Base-by-base conservation (phyloP, 1,140 invertebrate species). In the Protaetia brevitarsis region DNA sequence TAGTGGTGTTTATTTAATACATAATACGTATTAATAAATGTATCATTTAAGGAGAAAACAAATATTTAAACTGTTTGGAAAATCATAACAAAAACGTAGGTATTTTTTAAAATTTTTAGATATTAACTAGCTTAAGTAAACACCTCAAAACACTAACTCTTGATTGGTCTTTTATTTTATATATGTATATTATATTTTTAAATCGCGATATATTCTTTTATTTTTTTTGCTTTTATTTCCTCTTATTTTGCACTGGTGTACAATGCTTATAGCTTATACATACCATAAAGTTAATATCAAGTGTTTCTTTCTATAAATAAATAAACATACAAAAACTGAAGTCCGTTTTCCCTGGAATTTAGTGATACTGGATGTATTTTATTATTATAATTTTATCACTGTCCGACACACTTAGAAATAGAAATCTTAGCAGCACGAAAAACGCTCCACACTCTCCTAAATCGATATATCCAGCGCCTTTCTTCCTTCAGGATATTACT, bases 121-220 rank as follows among this genome's bases (percentile, higher is more conserved):
- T 23, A 23, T 51, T 51, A 51, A 16, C 41, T 51, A 19, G 26
- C 19, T 23, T 51, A 51, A 16, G 26, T 51, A 51, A 51, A 51
- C 41, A 51, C 41, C 41, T 51, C 41, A 51, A 51, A n/a, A 51
- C 41, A 51, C 41, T 51, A 51, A 23, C 41, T 51, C 19, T 51
- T 51, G 21, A 51, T 51, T 51, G 41, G 41, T 51, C 41, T 51
- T 19, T 51, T 8, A 19, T 19, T 23, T 51, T 51, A 23, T 51
- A 2, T 51, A 23, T 51, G 41, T 19, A 23, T 51, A n/a, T n/a
- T n/a, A n/a, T 23, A 23, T 6, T 21, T 19, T n/a, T n/a, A n/a
- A n/a, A 19, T 23, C 41, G 41, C 41, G 6, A 51, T 19, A 5
- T 51, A 8, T 45, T 45, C n/a, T 51, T 4, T 23, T 51, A n/a